Evolutionary conservation across 2,888 invertebrate species (phyloP).

Genomic region (Ichneumoninae sp.): DNA sequence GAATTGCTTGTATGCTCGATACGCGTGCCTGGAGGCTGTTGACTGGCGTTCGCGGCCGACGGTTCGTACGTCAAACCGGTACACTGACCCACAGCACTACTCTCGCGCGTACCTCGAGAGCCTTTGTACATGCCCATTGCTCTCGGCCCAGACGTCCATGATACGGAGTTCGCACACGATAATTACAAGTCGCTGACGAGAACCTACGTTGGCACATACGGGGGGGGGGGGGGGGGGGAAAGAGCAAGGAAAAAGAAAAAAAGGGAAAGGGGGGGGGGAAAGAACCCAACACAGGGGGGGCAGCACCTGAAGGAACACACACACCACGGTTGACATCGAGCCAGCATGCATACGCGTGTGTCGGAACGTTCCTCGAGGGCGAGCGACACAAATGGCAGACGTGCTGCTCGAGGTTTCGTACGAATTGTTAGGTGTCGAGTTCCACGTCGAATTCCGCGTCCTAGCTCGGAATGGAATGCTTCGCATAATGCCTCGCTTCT

Average conservation of each 20-base stretch:
- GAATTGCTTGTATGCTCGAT: conserved; percentile 10
- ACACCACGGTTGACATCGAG: conserved; percentile 35
- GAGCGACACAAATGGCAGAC: conserved; percentile 28
- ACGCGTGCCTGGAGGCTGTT: conserved; percentile 51
- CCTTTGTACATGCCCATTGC: conserved; percentile 70
- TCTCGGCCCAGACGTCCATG: conserved; percentile 73
- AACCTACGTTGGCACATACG: conserved; percentile 35
- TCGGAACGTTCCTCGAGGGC: conserved; percentile 40
- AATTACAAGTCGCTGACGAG: conserved; percentile 72
- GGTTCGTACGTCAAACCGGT: conserved; percentile 74
- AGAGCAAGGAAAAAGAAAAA: too few species aligned
- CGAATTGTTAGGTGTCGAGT: conserved; percentile 79
- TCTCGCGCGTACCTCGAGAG: conserved; percentile 55
- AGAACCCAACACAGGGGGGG: too few species aligned
- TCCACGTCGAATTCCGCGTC: conserved; percentile 75
- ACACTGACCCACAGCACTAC: conserved; percentile 75
- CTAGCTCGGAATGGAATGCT: conserved; percentile 78
- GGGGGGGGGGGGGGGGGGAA: too few species aligned
- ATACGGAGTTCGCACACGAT: conserved; percentile 75
- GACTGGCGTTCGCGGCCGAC: conserved; percentile 68
- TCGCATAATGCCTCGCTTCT: conserved; percentile 78
- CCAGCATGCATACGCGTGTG: conserved; percentile 32
- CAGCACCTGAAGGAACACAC: conserved; percentile 32
- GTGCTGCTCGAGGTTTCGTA: conserved; percentile 24
- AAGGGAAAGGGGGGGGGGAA: too few species aligned